Conservation (phyloP, 2,797 vertebrate species). For the Psittacula echo region DNA sequence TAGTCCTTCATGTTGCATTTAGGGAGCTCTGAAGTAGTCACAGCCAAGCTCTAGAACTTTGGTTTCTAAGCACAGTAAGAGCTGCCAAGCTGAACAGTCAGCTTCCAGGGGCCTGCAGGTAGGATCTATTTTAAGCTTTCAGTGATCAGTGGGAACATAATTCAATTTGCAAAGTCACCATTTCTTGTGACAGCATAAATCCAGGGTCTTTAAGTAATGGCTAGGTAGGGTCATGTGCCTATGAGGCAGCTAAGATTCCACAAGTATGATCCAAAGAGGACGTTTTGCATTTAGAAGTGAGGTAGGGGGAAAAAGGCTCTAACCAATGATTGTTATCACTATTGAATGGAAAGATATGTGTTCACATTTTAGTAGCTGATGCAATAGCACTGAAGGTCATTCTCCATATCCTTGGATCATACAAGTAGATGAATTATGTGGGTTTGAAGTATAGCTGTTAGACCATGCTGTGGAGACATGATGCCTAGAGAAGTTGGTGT, state of each 20-base stretch:
- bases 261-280: not conserved
- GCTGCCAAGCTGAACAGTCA: not conserved
- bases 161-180: not conserved
- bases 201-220: not conserved
- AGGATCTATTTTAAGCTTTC: not conserved
- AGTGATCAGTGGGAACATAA: not conserved
- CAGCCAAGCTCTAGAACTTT: not conserved
- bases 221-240: not conserved
- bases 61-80: not conserved
- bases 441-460: not conserved
- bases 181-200: not conserved
- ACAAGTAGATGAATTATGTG: not conserved
- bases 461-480: not conserved
- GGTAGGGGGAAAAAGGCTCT: not conserved
- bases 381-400: not conserved
- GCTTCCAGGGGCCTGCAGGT: not conserved
- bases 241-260: not conserved
- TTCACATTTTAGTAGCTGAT: not conserved
- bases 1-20: not conserved
- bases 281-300: not conserved
- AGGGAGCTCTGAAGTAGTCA: not conserved
- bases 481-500: not conserved
- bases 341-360: fast-evolving
- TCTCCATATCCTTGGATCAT: not conserved
- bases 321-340: not conserved